Conservation (phyloP, 2,797 vertebrate genomes). For the Cryptoblepharus egeriae region DNA sequence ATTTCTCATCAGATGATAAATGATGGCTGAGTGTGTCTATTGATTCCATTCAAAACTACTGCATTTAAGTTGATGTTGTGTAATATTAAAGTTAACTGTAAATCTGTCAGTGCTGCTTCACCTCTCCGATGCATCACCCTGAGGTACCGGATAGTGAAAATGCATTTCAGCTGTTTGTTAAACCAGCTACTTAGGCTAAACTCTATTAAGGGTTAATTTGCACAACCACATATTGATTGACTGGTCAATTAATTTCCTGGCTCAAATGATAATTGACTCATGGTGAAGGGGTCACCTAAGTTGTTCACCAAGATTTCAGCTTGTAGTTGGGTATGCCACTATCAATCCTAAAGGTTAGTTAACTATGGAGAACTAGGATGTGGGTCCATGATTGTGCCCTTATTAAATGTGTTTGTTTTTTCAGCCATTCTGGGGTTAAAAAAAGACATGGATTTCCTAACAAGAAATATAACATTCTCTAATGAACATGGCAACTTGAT, state of each 20-base stretch:
- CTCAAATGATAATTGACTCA: not conserved
- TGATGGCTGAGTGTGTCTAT: not conserved
- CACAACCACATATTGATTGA: not conserved
- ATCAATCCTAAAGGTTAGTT: not conserved
- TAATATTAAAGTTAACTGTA: not conserved
- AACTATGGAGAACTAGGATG: not conserved
- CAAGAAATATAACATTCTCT: slow-evolving; percentile 6
- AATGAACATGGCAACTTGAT: slow-evolving; percentile 5
- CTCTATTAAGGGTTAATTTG: not conserved
- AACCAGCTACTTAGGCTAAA: not conserved
- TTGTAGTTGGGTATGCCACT: not conserved
- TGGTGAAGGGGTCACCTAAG: not conserved
- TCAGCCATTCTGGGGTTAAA: not conserved
- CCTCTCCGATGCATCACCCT: not conserved
- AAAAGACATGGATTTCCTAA: not conserved
- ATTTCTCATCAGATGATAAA: not conserved
- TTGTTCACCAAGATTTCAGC: not conserved
- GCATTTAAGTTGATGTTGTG: not conserved
- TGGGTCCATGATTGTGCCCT: not conserved
- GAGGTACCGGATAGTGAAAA: no score
- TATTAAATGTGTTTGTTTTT: not conserved
- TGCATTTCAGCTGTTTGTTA: not conserved
- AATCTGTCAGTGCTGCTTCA: not conserved
- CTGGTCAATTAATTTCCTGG: not conserved
- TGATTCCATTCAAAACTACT: not conserved